Evolutionary conservation across 2,113 vertebrate genomes (phyloP).

Genomic region (Oreotrochilus melanogaster): DNA sequence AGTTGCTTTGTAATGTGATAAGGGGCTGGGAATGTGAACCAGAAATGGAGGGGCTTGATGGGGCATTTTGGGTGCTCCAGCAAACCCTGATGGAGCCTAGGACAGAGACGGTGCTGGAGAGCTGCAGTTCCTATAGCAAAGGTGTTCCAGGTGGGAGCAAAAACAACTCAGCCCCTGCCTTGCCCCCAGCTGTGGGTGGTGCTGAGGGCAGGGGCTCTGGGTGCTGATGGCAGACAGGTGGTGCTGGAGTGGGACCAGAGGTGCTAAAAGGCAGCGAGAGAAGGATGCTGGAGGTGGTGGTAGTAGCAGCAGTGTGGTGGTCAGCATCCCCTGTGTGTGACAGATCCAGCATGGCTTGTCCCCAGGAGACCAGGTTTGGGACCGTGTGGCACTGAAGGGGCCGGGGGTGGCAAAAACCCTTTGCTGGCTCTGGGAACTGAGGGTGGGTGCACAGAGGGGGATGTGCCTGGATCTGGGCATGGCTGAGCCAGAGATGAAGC

Average conservation of each 20-base stretch:
- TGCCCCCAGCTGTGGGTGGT: not conserved
- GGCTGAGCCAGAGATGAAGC: not conserved
- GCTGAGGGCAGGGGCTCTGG: not conserved
- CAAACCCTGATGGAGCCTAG: not conserved
- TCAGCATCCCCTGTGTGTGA: rapidly evolving
- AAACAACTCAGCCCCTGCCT: not conserved
- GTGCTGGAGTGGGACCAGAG: not conserved
- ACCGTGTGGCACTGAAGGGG: rapidly evolving
- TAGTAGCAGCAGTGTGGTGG: too few relatives aligned
- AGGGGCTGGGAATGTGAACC: conserved; percentile 56
- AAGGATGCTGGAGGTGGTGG: not conserved
- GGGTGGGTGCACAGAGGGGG: not conserved
- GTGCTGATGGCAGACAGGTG: not conserved
- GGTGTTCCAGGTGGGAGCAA: not conserved
- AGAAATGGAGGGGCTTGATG: not conserved
- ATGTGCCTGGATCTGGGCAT: not conserved
- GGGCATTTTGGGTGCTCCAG: not conserved
- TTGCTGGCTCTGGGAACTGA: not conserved
- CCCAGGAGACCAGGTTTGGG: not conserved
- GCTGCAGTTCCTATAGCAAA: not conserved
- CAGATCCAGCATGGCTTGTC: not conserved
- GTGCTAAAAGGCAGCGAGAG: not conserved
- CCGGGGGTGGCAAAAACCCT: not conserved
- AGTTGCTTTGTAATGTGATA: conserved; percentile 60
- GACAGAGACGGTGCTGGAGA: not conserved